Evolutionary conservation across 2,888 invertebrate genomes (phyloP).

Genomic region (Tridacna crocea): DNA sequence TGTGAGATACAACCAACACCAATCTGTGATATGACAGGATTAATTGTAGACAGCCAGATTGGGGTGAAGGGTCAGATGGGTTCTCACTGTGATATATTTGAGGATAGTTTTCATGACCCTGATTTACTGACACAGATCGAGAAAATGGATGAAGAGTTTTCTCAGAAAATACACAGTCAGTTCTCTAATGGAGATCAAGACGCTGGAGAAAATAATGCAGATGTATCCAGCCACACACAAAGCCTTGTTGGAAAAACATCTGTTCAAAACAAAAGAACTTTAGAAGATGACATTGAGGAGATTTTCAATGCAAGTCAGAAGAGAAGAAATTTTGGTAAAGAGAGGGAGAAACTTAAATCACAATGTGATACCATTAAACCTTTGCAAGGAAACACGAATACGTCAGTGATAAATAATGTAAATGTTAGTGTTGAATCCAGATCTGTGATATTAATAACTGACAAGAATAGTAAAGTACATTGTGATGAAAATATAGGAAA

Average conservation of each 20-base stretch:
- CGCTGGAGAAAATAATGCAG: neutral
- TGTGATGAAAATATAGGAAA: neutral
- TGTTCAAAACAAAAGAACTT: constrained; percentile 15
- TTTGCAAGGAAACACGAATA: neutral
- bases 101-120: constrained; percentile 46
- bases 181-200: neutral
- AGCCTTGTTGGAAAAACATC: constrained; percentile 14
- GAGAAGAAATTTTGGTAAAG: constrained; percentile 22
- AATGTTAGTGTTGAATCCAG: constrained; percentile 4
- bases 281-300: constrained; percentile 49
- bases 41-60: constrained; percentile 52
- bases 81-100: constrained; percentile 51
- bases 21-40: constrained; percentile 52
- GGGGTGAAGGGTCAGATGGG: constrained; percentile 21
- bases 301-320: constrained; percentile 42
- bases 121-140: constrained; percentile 11
- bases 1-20: constrained; percentile 23
- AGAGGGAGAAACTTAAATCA: neutral
- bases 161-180: neutral
- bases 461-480: too few relatives aligned
- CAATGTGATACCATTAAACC: neutral
- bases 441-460: too few relatives aligned
- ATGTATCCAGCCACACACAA: constrained; percentile 49
- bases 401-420: neutral
- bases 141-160: constrained; percentile 4